Evolutionary conservation across 2,797 vertebrate species (phyloP).

Genomic region (Alosa sapidissima): DNA sequence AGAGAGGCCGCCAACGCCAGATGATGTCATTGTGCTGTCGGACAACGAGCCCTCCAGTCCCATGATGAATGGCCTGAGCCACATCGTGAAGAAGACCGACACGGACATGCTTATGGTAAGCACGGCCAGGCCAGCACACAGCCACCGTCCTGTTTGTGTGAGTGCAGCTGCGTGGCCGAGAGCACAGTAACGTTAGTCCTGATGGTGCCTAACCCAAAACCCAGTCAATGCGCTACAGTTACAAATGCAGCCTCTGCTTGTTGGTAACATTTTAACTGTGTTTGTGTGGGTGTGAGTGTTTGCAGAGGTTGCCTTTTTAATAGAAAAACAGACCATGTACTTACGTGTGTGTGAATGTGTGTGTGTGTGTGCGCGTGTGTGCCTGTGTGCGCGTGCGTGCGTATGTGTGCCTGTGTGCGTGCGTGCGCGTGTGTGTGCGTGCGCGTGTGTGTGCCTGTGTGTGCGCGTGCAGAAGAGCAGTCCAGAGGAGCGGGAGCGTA

Average conservation of each 20-base stretch:
- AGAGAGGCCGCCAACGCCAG: conserved; percentile 85
- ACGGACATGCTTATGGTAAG: conserved; percentile 90
- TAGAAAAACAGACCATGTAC: not conserved
- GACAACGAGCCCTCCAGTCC: conserved; percentile 94
- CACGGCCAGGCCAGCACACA: not conserved
- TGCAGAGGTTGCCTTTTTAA: not conserved
- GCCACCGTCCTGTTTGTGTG: not conserved
- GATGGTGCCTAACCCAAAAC: not conserved
- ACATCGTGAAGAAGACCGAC: conserved; percentile 81
- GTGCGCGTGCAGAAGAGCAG: conserved; percentile 81
- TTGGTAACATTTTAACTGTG: not conserved
- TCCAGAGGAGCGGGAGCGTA: conserved; percentile 85
- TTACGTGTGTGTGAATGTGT: not conserved
- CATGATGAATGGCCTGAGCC: conserved; percentile 83
- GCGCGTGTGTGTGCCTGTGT: conserved; percentile 8
- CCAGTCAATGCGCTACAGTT: not conserved
- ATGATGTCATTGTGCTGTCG: conserved; percentile 93
- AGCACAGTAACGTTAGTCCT: not conserved
- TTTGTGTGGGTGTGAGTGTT: not conserved
- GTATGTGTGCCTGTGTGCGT: not conserved
- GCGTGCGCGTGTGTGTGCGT: conserved; percentile 31
- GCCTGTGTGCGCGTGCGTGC: too few species aligned
- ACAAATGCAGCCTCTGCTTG: not conserved
- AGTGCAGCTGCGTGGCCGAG: too few species aligned
- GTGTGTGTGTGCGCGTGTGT: not conserved